Evolutionary conservation across 1,140 invertebrate species (phyloP), one percentile per base, ranked within the genome.

Genomic region (Orussus abietinus): DNA sequence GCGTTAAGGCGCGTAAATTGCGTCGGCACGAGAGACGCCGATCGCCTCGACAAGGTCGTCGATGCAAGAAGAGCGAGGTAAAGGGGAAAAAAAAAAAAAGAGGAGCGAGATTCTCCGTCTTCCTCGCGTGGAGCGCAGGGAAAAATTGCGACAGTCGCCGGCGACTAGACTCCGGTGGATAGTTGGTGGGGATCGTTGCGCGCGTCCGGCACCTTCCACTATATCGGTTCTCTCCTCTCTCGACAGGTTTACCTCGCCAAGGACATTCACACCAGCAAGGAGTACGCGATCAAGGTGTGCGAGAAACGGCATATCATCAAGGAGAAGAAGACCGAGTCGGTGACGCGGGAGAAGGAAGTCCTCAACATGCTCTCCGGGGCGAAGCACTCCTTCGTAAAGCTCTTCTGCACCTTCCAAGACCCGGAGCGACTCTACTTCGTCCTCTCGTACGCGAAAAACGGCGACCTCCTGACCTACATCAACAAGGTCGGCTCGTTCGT

Each of bases 381-480:
- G 25, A 78, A 77, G 55, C 64, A 81, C 60, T 96, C 92, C 64
- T 94, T 99, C 67, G 91, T 98, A 10, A 86, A 88, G 57, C 76
- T 99, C 4, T 94, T 88, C 60, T 96, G 88, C 69, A 97, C 96
- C 25, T 99, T 99, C 77, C 96, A 99, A 77, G 95, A 98, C 71
- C 55, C 78, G 13, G 84, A 92, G 49, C 81, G 92, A 58, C 80
- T 99, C 11, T 99, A 96, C 76, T 99, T 98, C 79, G 96, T 96
- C 1, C 79, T 99, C 51, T 91, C 89, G 4, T 96, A 93, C 74
- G 95, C 93, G 14, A 89, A 90, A 67, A 89, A 95, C 65, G 93
- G 95, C 17, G 96, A 99, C 72, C 72, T 99, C 9, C 72, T 97
- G 42, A 83, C 88, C 18, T 88, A 93, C 65, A 89, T 99, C 45